Conservation (phyloP, 2,113 vertebrate genomes). For the Oreochromis spilurus region DNA sequence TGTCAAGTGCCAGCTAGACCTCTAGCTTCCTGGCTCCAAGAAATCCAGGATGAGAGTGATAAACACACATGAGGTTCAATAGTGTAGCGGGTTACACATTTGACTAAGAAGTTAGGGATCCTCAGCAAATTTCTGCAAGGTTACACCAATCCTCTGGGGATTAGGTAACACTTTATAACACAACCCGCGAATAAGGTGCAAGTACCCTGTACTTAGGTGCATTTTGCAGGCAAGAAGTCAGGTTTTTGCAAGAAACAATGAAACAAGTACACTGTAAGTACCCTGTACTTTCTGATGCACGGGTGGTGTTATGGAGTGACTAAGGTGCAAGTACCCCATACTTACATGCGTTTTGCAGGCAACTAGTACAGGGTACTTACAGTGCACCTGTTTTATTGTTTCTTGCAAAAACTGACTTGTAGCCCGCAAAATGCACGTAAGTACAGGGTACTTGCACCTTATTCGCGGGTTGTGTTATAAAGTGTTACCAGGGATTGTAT, state of each 20-base stretch:
- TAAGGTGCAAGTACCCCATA: not conserved
- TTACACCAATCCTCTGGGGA: not conserved
- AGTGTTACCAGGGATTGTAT: not conserved
- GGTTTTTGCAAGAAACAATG: not conserved
- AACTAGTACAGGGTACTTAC: not conserved
- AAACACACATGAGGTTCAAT: not conserved
- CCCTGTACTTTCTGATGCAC: not conserved
- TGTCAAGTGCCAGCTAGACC: not conserved
- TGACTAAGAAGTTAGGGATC: not conserved
- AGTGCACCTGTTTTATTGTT: not conserved
- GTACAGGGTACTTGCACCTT: not conserved
- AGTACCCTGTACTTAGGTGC: no score
- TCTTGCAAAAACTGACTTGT: not conserved
- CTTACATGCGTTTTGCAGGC: not conserved
- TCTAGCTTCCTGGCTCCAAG: not conserved
- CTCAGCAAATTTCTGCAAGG: not conserved
- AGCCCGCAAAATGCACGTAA: not conserved
- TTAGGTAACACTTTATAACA: not conserved
- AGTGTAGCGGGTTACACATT: not conserved
- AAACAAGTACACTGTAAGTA: not conserved
- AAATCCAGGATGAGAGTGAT: not conserved
- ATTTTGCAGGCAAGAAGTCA: not conserved
- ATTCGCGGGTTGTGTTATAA: not conserved
- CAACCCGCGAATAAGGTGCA: not conserved
- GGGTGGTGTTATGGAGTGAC: not conserved